These are phyloP conservation scores for Prinia subflava DNA, from an alignment of 2,113 vertebrate species.

Conservation along the genomic window DNA sequence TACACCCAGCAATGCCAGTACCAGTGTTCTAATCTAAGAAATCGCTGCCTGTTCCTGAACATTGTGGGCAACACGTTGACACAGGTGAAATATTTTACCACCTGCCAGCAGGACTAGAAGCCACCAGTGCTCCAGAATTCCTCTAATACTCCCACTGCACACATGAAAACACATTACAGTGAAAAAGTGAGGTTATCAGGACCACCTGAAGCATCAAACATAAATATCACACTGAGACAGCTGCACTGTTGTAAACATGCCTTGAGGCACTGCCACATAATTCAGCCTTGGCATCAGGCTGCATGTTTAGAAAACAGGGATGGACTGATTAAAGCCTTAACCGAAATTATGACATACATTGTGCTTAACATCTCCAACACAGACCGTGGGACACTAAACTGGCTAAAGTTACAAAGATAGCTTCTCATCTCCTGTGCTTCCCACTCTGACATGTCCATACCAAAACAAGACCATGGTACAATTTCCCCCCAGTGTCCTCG, in stretches of 20 bases:
- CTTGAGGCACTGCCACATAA: neutral
- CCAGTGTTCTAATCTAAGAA: neutral
- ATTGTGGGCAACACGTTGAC: fast-evolving
- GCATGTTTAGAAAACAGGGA: neutral
- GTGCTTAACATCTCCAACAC: neutral
- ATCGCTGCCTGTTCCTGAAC: neutral
- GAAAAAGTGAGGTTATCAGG: neutral
- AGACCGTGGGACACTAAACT: neutral
- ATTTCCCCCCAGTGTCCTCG: fast-evolving
- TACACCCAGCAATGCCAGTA: neutral
- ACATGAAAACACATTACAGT: neutral
- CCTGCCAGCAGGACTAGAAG: neutral
- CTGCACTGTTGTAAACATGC: neutral
- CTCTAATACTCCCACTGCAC: neutral
- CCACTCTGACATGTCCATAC: neutral
- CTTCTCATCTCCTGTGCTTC: neutral
- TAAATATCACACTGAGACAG: neutral
- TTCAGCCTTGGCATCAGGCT: neutral
- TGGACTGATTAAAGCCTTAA: neutral
- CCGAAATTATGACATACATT: neutral
- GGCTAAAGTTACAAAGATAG: neutral
- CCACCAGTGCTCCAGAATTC: neutral
- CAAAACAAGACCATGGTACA: neutral
- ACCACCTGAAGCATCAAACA: neutral
- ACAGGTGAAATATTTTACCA: neutral